Evolutionary conservation across 2,888 invertebrate species (phyloP).

Genomic region (Agrotis puta): DNA sequence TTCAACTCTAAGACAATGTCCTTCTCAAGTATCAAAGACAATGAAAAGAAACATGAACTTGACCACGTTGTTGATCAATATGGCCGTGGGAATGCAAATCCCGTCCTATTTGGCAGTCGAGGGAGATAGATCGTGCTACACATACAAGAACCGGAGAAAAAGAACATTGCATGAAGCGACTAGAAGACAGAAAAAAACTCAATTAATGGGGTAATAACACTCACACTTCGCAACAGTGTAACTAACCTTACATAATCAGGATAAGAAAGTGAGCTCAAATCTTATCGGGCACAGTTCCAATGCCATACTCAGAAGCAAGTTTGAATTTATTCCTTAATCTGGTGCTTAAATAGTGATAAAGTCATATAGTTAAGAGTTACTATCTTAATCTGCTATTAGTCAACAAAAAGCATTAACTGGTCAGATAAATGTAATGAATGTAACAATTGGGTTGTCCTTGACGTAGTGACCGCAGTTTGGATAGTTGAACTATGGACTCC

Average conservation of each 20-base stretch:
- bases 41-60: conserved; percentile 46
- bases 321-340: conserved; percentile 22
- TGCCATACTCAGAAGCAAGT: not conserved
- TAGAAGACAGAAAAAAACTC: not conserved
- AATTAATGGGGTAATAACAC: not conserved
- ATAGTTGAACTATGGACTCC: conserved; percentile 51
- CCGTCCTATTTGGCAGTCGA: not conserved
- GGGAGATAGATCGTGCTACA: not conserved
- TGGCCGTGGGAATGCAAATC: conserved; percentile 47
- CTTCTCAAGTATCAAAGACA: conserved; percentile 36
- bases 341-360: conserved; percentile 25
- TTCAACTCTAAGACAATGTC: conserved; percentile 23
- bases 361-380: conserved; percentile 14
- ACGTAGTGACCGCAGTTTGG: conserved; percentile 43
- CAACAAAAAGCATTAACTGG: conserved; percentile 33
- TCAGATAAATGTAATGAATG: conserved; percentile 39
- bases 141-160: not conserved
- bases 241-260: conserved; percentile 11
- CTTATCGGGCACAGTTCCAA: conserved; percentile 33
- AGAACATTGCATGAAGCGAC: not conserved
- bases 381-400: conserved; percentile 34
- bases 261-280: conserved; percentile 22
- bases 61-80: conserved; percentile 53
- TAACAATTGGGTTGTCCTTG: conserved; percentile 53
- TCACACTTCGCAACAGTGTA: conserved; percentile 7